Percentiles rank a stretch among this genome's conserved stretches.
phyloP scores from a whole-genome alignment of 2,797 vertebrate genomes.

The Ispidina picta region DNA sequence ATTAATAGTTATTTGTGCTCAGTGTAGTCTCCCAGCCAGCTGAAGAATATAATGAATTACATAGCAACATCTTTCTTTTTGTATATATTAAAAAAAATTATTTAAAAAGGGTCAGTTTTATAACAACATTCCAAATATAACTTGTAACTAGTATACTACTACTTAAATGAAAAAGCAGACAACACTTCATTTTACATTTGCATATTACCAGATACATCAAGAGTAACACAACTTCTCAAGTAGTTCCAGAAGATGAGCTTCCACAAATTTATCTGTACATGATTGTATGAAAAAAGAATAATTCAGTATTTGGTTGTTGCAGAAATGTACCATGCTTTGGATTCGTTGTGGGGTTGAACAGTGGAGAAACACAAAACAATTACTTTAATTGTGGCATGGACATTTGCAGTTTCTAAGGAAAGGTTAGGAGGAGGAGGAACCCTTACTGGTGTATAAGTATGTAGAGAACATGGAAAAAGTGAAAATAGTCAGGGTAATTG shows the following conservation, averaged over 20 bases:
- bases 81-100: accelerated
- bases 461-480: background rate
- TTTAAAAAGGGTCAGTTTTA: background rate
- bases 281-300: background rate
- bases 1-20: background rate
- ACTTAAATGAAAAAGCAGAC: background rate
- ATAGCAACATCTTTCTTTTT: background rate
- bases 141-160: background rate
- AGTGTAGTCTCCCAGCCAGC: background rate
- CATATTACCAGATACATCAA: background rate
- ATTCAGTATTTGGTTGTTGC: background rate
- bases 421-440: background rate
- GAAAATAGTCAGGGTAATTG: background rate
- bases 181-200: background rate
- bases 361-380: background rate
- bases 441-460: background rate
- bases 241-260: background rate
- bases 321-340: background rate
- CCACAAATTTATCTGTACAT: background rate
- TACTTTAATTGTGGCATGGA: background rate
- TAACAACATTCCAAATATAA: background rate
- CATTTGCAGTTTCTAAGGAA: accelerated
- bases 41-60: background rate
- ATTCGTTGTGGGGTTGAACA: background rate
- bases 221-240: background rate